Base-by-base conservation (phyloP, 2,797 vertebrate genomes). In the Bufotes viridis region DNA sequence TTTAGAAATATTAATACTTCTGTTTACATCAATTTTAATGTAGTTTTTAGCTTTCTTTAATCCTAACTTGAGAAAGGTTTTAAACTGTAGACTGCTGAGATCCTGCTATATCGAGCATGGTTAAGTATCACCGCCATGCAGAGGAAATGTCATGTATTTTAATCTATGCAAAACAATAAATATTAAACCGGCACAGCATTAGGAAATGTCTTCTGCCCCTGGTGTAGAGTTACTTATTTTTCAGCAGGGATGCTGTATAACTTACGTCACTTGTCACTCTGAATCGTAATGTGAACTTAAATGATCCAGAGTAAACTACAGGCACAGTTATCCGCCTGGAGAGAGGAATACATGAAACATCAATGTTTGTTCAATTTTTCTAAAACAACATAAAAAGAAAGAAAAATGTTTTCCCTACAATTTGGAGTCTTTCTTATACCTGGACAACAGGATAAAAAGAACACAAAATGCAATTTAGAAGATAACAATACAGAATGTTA, bases 141-240 rank as follows among this genome's bases (percentile, higher is more conserved):
- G 53, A 57, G 60, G 69, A 74, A 57, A 84, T 22, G 20, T n/a
- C 76, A 34, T 49, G 51, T 84, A 42, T 15, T 51, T 75, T 84
- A 84, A 63, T 61, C 55, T n/a, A 14, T 24, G 57, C 17, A 51
- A 51, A 76, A 84, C 20, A 84, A 75, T 84, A 75, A 70, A 61
- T 76, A 84, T 76, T 74, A 22, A 84, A 75, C 7, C 34, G 12
- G n/a, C 57, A 34, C 6, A 42, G 57, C 51, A 75, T 61, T 15
- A 49, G 72, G 69, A 58, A 49, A 34, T 58, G 26, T 42, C 34
- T 15, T 20, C 67, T 17, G 26, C 14, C 24, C 20, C 70, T 84
- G 70, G 70, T 49, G 65, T 86, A 51, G 7, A 53, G 80, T 82
- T 81, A 49, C 78, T 87, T 63, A 74, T 51, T 61, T 72, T 87